A percentile compares a stretch with the other conserved stretches of the same genome.
These are phyloP conservation scores for Thaumetopoea pityocampa DNA, from an alignment of 1,140 invertebrate genomes.

Conservation along the genomic window DNA sequence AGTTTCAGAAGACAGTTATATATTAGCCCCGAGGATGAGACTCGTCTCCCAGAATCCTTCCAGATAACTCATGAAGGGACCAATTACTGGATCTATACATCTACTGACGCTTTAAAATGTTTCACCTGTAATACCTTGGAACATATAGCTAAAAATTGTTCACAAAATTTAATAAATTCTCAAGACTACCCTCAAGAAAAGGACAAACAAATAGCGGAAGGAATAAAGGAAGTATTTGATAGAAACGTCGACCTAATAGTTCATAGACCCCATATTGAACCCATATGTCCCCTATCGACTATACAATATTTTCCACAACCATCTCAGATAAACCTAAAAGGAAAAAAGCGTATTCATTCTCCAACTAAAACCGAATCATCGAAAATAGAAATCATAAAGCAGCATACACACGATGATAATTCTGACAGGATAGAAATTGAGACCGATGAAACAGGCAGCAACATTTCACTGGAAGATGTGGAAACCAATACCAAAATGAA, in stretches of 20 bases:
- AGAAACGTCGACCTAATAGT: conserved; percentile 2
- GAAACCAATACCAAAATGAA: conserved; percentile 15
- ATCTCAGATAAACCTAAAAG: not conserved
- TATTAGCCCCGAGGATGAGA: conserved; percentile 10
- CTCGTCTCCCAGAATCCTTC: conserved; percentile 11
- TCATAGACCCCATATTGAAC: too few species aligned
- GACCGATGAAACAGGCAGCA: conserved; percentile 18
- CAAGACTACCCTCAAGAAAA: not conserved
- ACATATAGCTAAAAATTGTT: conserved; percentile 22
- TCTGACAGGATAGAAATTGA: conserved; percentile 4
- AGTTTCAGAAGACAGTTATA: conserved; percentile 16
- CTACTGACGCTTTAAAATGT: conserved; percentile 15
- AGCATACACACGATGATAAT: conserved; percentile 1
- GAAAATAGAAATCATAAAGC: conserved; percentile 2
- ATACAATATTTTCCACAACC: too few species aligned
- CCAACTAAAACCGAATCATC: conserved; percentile 8
- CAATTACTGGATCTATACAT: conserved; percentile 19
- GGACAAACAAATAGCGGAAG: not conserved
- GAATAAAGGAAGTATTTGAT: conserved; percentile 6
- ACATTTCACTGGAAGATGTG: conserved; percentile 14
- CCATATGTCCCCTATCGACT: too few species aligned
- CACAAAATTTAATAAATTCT: not conserved
- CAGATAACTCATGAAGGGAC: conserved; percentile 11
- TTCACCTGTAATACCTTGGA: conserved; percentile 16
- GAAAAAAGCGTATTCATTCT: conserved; percentile 6